Evolutionary conservation across 1,140 invertebrate genomes (phyloP).

Genomic region (Hirudo medicinalis): DNA sequence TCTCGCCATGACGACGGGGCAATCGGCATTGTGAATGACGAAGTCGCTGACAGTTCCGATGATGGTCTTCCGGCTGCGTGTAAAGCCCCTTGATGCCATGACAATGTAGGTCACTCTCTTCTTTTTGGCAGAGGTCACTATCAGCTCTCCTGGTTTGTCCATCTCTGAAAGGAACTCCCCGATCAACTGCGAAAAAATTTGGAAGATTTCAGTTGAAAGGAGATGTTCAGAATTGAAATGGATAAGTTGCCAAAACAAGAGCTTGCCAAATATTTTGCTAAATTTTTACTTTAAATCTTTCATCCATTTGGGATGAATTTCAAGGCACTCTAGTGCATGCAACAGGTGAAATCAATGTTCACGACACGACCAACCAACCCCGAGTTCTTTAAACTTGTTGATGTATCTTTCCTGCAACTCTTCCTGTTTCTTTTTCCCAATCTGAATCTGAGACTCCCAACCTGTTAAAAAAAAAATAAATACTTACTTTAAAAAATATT

Average conservation of each 20-base stretch:
- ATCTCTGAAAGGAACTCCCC: slow-evolving; percentile 20
- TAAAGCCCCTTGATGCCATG: slow-evolving; percentile 17
- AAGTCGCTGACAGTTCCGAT: slow-evolving; percentile 20
- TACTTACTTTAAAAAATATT: neutral
- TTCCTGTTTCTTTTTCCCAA: slow-evolving; percentile 18
- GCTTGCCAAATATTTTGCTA: too few species aligned
- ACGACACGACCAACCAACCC: neutral
- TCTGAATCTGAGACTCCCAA: slow-evolving; percentile 16
- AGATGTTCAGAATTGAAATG: too few species aligned
- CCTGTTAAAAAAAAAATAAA: slow-evolving; percentile 7
- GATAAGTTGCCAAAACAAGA: too few species aligned
- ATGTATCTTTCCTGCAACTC: slow-evolving; percentile 17
- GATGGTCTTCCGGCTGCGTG: slow-evolving; percentile 15
- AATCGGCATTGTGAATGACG: slow-evolving; percentile 20
- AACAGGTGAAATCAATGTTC: too few species aligned
- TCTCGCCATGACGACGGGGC: slow-evolving; percentile 17
- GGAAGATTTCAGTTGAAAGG: too few species aligned
- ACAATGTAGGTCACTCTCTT: slow-evolving; percentile 21
- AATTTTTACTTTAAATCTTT: too few species aligned
- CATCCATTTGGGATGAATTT: too few species aligned
- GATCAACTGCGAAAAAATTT: slow-evolving; percentile 2
- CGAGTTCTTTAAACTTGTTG: slow-evolving; percentile 8
- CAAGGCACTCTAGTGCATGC: too few species aligned
- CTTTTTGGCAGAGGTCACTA: slow-evolving; percentile 16
- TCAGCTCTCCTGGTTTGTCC: slow-evolving; percentile 21